These are phyloP conservation scores for Andrena cerasifolii DNA, from an alignment of 1,140 invertebrate genomes.

Conservation along the genomic window DNA sequence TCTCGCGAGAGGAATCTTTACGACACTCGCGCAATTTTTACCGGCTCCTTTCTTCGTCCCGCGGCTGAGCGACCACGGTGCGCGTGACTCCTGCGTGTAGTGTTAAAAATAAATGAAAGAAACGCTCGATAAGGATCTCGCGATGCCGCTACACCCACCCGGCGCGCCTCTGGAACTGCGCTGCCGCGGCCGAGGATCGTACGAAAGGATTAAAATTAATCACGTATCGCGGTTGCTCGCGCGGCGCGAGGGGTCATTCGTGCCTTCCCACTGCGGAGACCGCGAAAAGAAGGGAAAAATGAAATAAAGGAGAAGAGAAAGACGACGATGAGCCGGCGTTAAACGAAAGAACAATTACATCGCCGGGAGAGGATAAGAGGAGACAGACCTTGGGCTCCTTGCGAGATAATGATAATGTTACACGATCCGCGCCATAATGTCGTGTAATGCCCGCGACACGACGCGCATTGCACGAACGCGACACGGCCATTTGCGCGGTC, in stretches of 20 bases:
- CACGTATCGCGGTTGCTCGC: too few species aligned
- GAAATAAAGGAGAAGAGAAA: slow-evolving; percentile 8
- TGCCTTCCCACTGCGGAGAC: too few species aligned
- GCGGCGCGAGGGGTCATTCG: too few species aligned
- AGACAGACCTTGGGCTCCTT: slow-evolving; percentile 77
- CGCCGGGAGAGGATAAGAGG: slow-evolving; percentile 67
- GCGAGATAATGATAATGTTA: slow-evolving; percentile 79
- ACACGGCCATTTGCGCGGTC: slow-evolving; percentile 54
- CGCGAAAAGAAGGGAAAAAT: not conserved
- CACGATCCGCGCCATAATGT: slow-evolving; percentile 75
- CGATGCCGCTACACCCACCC: too few species aligned
- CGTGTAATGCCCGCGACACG: slow-evolving; percentile 72
- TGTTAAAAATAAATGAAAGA: not conserved
- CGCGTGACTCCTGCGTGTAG: too few species aligned
- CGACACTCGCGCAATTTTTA: slow-evolving; percentile 3
- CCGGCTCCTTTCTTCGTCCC: not conserved
- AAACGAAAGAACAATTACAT: slow-evolving; percentile 74
- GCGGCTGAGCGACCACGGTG: not conserved
- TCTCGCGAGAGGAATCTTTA: slow-evolving; percentile 18
- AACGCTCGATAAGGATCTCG: slow-evolving; percentile 1
- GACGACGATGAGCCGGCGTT: slow-evolving; percentile 39
- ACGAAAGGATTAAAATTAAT: too few species aligned
- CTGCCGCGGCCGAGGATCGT: too few species aligned
- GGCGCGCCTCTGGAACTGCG: too few species aligned
- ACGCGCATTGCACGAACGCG: slow-evolving; percentile 68